phyloP scores from a whole-genome alignment of 1,140 invertebrate species.

The Triops longicaudatus region DNA sequence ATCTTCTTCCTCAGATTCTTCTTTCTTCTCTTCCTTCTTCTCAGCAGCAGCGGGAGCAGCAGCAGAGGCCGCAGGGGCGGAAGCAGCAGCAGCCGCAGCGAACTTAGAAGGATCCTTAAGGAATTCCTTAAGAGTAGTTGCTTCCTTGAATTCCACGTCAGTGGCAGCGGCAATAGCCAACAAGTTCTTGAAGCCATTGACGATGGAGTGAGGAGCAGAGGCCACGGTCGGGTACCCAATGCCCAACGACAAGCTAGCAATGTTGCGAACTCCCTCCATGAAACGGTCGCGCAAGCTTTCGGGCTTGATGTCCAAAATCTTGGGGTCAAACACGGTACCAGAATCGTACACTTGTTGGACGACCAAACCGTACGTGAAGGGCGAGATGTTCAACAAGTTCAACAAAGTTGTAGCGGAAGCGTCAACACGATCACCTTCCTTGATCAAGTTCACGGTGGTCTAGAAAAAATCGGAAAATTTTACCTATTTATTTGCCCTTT shows the following conservation, averaged over 20 bases:
- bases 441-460: conserved; percentile 50
- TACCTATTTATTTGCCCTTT: no score
- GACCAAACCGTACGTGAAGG: conserved; percentile 95
- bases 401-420: conserved; percentile 95
- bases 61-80: conserved; percentile 50
- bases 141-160: conserved; percentile 90
- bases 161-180: conserved; percentile 92
- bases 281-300: conserved; percentile 88
- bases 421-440: conserved; percentile 94
- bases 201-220: conserved; percentile 92
- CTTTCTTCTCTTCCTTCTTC: conserved; percentile 65
- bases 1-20: conserved; percentile 75
- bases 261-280: conserved; percentile 81
- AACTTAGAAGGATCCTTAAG: conserved; percentile 93
- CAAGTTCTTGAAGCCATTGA: conserved; percentile 96
- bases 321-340: conserved; percentile 92
- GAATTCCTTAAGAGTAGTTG: conserved; percentile 81
- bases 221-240: conserved; percentile 95
- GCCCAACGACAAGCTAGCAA: conserved; percentile 85
- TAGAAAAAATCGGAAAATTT: conserved; percentile 18
- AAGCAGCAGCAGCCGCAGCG: conserved; percentile 54
- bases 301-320: conserved; percentile 95
- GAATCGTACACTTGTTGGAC: conserved; percentile 91
- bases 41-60: conserved; percentile 46
- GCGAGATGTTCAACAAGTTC: conserved; percentile 99